Evolutionary conservation across 1,140 invertebrate species (phyloP).

Genomic region (Spodoptera frugiperda): DNA sequence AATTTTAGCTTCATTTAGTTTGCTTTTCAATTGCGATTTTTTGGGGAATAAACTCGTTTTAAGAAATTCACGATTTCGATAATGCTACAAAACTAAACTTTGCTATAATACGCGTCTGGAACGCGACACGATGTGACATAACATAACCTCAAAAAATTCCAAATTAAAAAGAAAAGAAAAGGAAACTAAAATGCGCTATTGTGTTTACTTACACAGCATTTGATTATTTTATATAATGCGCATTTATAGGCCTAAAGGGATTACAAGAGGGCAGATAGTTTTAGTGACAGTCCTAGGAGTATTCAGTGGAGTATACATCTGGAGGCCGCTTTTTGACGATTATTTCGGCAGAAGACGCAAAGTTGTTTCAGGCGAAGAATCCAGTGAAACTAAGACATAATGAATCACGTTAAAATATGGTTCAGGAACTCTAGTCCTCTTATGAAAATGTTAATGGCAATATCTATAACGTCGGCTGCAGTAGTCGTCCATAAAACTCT

Average conservation of each 20-base stretch:
- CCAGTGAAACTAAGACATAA: conserved; percentile 54
- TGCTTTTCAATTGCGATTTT: too few relatives aligned
- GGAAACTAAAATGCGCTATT: background rate
- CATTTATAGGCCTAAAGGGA: conserved; percentile 73
- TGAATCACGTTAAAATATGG: conserved; percentile 58
- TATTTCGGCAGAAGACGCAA: conserved; percentile 57
- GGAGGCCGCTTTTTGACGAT: conserved; percentile 80
- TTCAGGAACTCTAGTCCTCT: conserved; percentile 64
- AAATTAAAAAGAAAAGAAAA: background rate
- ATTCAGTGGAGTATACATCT: conserved; percentile 83
- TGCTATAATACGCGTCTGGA: background rate
- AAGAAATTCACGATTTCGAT: too few relatives aligned
- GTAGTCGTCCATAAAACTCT: conserved; percentile 61
- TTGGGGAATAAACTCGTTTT: too few relatives aligned
- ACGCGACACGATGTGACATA: conserved; percentile 20
- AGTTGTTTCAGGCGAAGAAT: conserved; percentile 46
- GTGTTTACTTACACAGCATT: background rate
- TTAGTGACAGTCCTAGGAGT: conserved; percentile 79
- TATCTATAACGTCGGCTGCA: conserved; percentile 67
- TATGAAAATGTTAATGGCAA: conserved; percentile 72
- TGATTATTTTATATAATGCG: conserved; percentile 60
- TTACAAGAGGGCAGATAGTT: conserved; percentile 76
- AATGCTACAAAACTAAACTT: conserved; percentile 8
- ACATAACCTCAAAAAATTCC: background rate
- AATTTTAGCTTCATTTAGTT: too few relatives aligned